phyloP scores from a whole-genome alignment of 1,140 invertebrate species.

The Drosophila ercepeae region DNA sequence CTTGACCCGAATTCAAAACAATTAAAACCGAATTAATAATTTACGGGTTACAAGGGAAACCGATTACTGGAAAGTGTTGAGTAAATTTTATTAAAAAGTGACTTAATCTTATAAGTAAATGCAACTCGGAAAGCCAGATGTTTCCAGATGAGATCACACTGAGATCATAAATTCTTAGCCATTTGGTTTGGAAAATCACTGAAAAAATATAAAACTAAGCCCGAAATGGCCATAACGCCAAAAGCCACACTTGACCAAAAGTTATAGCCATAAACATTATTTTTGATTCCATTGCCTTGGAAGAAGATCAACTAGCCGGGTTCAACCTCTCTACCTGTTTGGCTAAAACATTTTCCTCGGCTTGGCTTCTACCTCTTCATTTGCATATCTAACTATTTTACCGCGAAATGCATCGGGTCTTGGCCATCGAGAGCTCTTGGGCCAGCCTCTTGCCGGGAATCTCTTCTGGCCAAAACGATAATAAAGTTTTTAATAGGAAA shows the following conservation, averaged over 20 bases:
- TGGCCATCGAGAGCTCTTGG: neutral
- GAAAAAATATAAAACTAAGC: neutral
- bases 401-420: slow-evolving; percentile 33
- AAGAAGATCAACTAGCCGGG: slow-evolving; percentile 3
- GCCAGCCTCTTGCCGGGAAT: neutral
- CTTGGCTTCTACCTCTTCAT: slow-evolving; percentile 22
- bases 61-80: neutral
- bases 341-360: neutral
- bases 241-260: slow-evolving; percentile 1
- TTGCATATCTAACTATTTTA: slow-evolving; percentile 73
- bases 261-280: slow-evolving; percentile 29
- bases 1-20: slow-evolving; percentile 28
- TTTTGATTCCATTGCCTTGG: slow-evolving; percentile 27
- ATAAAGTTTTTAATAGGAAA: slow-evolving; percentile 82
- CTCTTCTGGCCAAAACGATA: slow-evolving; percentile 55
- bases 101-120: neutral
- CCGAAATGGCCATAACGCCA: neutral
- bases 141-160: neutral
- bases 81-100: neutral
- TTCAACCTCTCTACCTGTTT: slow-evolving; percentile 30
- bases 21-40: slow-evolving; percentile 12
- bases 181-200: neutral
- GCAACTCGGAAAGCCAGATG: neutral
- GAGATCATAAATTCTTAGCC: neutral
- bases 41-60: neutral